Evolutionary conservation across 2,888 invertebrate genomes (phyloP), one percentile per base, ranked within the genome.

Genomic region (Arenicola marina): DNA sequence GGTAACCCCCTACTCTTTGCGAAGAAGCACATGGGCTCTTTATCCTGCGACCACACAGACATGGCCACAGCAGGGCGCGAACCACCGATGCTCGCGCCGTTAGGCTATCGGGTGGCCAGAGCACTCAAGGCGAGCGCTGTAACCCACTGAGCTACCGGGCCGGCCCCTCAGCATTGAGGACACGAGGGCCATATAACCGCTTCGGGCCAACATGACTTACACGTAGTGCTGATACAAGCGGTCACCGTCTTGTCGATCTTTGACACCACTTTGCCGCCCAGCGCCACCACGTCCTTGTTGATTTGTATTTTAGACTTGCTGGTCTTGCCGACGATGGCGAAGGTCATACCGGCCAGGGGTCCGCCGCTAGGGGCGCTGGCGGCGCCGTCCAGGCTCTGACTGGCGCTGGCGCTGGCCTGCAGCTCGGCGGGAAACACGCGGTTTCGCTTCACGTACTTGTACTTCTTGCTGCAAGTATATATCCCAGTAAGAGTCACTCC

Each of bases 251-350:
- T 86, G 2, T 87, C 75, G 28, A 92, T 85, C 79, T 89, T 90
- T 2, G 85, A 85, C 0, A 86, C 86, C 0, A 92, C 87, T 66
- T 87, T 88, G 0, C 95, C 96, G 0, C 96, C 95, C 57, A 93
- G 80, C 64, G 88, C 87, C 28, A 87, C 78, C 46, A 97, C 89
- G 51, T 88, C 86, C 44, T 87, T 87, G 72, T 90, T 91, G 0
- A 92, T 71, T 0, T 87, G 87, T 0, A 89, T 88, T 61, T 38
- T 86, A 80, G 34, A 87, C 82, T 60, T 87, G 11, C 46, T 62
- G 7, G 73, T 69, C 59, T 79, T 80, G 2, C 84, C 84, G 51
- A 79, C 84, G 29, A 92, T 78, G 44, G 89, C 89, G 83, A 96
- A 92, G 75, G 90, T 89, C 83, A 94, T 88, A 65, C 91, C 89